Evolutionary conservation across 2,888 invertebrate genomes (phyloP).

Genomic region (Chironomus tentans): DNA sequence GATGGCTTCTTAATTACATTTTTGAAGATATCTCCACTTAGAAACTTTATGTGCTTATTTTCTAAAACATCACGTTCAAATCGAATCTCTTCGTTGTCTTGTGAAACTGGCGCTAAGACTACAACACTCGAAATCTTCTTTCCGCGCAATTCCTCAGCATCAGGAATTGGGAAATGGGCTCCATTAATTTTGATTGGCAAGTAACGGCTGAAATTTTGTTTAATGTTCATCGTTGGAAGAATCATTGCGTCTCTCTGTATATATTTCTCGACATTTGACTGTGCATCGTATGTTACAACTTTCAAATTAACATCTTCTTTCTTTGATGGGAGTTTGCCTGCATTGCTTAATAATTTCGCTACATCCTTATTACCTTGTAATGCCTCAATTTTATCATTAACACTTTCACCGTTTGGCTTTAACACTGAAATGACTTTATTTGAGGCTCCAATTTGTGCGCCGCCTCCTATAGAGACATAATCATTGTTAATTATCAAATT

Average conservation of each 20-base stretch:
- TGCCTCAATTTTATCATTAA: conserved; percentile 40
- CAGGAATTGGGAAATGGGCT: conserved; percentile 74
- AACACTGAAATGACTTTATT: conserved; percentile 60
- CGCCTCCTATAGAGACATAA: conserved; percentile 59
- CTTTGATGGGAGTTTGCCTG: conserved; percentile 39
- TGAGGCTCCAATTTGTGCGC: conserved; percentile 59
- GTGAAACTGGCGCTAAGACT: conserved; percentile 64
- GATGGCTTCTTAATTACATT: conserved; percentile 65
- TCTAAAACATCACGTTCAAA: conserved; percentile 48
- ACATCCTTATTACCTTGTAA: conserved; percentile 10
- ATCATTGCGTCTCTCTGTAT: conserved; percentile 62
- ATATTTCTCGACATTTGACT: conserved; percentile 61
- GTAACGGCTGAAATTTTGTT: conserved; percentile 68
- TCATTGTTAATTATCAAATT: no score
- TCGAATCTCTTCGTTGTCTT: conserved; percentile 39
- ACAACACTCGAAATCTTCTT: conserved; percentile 77
- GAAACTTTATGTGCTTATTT: conserved; percentile 60
- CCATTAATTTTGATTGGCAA: conserved; percentile 77
- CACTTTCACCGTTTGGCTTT: conserved; percentile 51
- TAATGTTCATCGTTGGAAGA: conserved; percentile 63
- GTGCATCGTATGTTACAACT: conserved; percentile 72
- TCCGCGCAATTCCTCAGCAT: conserved; percentile 62
- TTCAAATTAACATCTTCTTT: conserved; percentile 69
- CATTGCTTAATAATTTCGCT: conserved; percentile 31
- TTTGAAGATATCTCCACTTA: conserved; percentile 67